A percentile compares a stretch with the other conserved stretches of the same genome.
These are phyloP conservation scores for Euproctis similis DNA, from an alignment of 2,888 invertebrate genomes.

Conservation along the genomic window DNA sequence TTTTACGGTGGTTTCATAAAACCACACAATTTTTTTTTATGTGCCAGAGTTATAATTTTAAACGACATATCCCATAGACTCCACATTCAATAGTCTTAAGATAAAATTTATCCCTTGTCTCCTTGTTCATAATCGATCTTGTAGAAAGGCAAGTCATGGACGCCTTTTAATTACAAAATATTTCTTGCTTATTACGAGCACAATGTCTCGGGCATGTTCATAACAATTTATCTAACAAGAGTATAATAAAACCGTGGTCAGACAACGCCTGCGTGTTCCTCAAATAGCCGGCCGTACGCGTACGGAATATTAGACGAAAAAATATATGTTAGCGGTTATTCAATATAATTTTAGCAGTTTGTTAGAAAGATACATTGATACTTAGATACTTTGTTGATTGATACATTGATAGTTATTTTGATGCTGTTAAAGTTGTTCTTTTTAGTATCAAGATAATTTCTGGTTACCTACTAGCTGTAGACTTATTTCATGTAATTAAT, in stretches of 20 bases:
- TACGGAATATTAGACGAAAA: neutral
- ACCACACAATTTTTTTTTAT: too few species aligned
- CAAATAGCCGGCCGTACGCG: neutral
- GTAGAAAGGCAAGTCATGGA: neutral
- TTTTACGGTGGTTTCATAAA: too few species aligned
- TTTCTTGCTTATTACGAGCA: neutral
- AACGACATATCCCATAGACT: too few species aligned
- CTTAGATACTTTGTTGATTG: too few species aligned
- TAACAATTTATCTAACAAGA: neutral
- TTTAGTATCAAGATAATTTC: too few species aligned
- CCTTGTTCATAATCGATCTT: neutral
- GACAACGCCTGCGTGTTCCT: neutral
- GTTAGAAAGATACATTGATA: neutral
- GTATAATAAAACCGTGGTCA: neutral
- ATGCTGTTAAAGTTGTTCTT: too few species aligned
- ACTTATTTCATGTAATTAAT: too few species aligned
- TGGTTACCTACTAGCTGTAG: too few species aligned
- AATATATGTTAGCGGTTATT: neutral
- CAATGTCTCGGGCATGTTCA: neutral
- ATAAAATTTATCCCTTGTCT: too few species aligned
- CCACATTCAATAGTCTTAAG: too few species aligned
- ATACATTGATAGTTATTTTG: too few species aligned
- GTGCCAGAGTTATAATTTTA: too few species aligned
- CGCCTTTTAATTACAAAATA: neutral
- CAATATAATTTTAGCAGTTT: neutral